A percentile compares a stretch with the other conserved stretches of the same genome.
Conservation (phyloP, 2,888 invertebrate genomes). For the Melanophora roralis region DNA sequence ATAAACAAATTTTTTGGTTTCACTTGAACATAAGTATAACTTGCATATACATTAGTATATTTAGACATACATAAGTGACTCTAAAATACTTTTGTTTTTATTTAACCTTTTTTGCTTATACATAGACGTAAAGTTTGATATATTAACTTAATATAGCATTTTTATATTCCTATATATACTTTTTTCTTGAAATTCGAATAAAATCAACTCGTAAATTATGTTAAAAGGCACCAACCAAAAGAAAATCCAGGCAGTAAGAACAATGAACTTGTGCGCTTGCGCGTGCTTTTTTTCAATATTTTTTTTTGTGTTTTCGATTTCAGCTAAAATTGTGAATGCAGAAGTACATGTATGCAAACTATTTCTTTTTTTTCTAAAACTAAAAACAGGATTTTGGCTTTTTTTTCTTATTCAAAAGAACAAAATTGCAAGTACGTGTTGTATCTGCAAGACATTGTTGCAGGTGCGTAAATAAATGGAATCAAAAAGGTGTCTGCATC, state of each 20-base stretch:
- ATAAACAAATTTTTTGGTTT: too few species aligned
- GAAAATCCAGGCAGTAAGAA: slow-evolving; percentile 32
- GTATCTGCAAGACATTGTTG: slow-evolving; percentile 49
- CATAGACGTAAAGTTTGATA: slow-evolving; percentile 32
- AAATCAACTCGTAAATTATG: slow-evolving; percentile 59
- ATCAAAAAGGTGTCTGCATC: slow-evolving; percentile 45
- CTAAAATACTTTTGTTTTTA: background rate
- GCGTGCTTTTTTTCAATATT: slow-evolving; percentile 42
- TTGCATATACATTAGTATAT: too few species aligned
- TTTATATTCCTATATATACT: background rate
- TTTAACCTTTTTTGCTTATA: background rate
- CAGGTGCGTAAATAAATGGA: slow-evolving; percentile 60
- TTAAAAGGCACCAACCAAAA: background rate
- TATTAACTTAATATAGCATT: slow-evolving; percentile 50
- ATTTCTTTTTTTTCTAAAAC: background rate
- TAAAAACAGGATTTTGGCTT: slow-evolving; percentile 39
- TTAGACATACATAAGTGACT: background rate
- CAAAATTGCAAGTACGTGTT: background rate
- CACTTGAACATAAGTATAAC: too few species aligned
- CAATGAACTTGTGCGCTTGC: slow-evolving; percentile 60
- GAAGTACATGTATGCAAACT: slow-evolving; percentile 35
- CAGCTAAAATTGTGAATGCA: slow-evolving; percentile 19
- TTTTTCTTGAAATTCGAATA: slow-evolving; percentile 26
- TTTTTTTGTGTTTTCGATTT: slow-evolving; percentile 22
- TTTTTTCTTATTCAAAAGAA: background rate